Evolutionary conservation across 2,888 invertebrate species (phyloP), one percentile per base, ranked within the genome.

Genomic region (Dendrolimus houi): DNA sequence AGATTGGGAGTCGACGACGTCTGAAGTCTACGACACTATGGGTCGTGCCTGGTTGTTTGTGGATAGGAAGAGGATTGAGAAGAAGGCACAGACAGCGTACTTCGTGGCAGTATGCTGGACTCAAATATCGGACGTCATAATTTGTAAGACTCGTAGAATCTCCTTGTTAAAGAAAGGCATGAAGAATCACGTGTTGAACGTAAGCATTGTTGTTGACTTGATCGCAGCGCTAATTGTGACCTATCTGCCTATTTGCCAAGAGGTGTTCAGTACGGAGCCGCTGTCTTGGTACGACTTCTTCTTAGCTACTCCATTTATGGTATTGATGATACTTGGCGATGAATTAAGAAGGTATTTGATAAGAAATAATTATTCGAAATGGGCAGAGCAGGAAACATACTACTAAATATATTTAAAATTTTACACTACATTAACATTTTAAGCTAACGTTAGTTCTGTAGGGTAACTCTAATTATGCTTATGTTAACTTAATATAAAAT

Each of bases 101-200:
- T 97, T 96, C 71, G 93, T 95, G 2, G 92, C 95, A 8, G 92
- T 96, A 61, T 96, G 96, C 52, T 91, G 94, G 74, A 94, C 94
- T 55, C 96, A 96, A 81, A 93, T 95, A 83, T 94, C 95, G 12
- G 95, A 96, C 82, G 92, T 94, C 59, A 93, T 96, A 62, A 94
- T 96, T 69, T 95, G 95, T 77, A 96, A 96, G 79, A 96, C 95
- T 0, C 88, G 95, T 61, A 89, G 95, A 64, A 92, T 95, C 69
- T 95, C 96, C 0, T 79, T 96, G 52, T 70, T 94, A 56, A 93
- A 94, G 67, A 96, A 96, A 72, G 95, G 95, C 62, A 96, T 96
- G 95, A 92, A 82, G 41, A 95, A 95, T 67, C 92, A 93, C 76
- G 88, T 93, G 7, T 74, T 95, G 52, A 94, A 94, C 68, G 67